Percentiles rank a stretch among this genome's conserved stretches.
Evolutionary conservation across 2,113 vertebrate species (phyloP).

Genomic region (Tursiops truncatus): DNA sequence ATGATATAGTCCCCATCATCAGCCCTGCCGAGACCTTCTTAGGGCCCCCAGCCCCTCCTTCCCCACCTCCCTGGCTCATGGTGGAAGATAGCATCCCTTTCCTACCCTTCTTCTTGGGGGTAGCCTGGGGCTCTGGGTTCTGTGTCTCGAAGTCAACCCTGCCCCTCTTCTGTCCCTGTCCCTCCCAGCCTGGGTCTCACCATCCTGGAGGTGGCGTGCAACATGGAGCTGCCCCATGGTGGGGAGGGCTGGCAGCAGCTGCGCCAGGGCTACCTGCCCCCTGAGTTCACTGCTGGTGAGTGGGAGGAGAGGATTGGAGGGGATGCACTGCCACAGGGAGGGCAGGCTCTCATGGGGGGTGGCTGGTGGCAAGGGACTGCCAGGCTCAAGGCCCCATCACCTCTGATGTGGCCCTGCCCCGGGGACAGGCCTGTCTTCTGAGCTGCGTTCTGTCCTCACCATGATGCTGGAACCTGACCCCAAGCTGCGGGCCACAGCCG

Average conservation of each 20-base stretch:
- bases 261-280: conserved; percentile 89
- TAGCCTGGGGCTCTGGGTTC: background rate
- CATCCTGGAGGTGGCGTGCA: conserved; percentile 92
- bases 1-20: background rate
- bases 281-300: conserved; percentile 89
- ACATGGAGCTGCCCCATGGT: conserved; percentile 91
- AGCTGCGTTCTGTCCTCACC: conserved; percentile 86
- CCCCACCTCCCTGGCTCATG: background rate
- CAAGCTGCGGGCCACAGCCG: conserved; percentile 84
- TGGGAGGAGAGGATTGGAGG: background rate
- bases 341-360: background rate
- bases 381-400: background rate
- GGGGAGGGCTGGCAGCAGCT: conserved; percentile 94
- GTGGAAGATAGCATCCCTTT: background rate
- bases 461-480: conserved; percentile 90
- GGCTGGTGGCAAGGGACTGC: background rate
- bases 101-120: background rate
- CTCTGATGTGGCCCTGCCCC: background rate
- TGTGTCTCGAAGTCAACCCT: background rate
- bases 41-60: no score
- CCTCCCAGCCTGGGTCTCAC: conserved; percentile 90
- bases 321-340: background rate
- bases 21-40: background rate
- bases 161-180: background rate
- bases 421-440: conserved; percentile 85